These are phyloP conservation scores for Drosophila nigricruria DNA, from an alignment of 2,888 invertebrate genomes.

Conservation along the genomic window DNA sequence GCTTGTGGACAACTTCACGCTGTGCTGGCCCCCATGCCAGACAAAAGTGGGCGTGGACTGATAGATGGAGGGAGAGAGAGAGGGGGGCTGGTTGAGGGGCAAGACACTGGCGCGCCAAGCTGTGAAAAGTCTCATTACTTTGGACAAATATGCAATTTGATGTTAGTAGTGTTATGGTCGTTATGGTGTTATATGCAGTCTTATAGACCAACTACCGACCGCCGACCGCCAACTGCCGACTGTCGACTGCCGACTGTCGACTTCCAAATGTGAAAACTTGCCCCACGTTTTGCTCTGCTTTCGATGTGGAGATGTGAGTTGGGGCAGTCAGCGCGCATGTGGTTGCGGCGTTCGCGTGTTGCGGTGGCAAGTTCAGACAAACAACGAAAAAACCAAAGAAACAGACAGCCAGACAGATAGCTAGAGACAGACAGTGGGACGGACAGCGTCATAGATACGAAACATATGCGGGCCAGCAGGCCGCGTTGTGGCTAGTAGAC, in stretches of 20 bases:
- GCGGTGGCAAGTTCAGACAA: conserved; percentile 76
- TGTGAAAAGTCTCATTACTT: conserved; percentile 82
- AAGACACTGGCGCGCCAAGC: conserved; percentile 66
- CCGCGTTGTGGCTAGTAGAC: conserved; percentile 35
- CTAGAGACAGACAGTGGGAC: conserved; percentile 26
- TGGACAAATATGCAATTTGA: conserved; percentile 81
- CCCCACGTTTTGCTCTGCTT: conserved; percentile 52
- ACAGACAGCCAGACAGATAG: conserved; percentile 17
- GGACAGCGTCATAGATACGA: conserved; percentile 46
- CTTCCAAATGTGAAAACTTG: conserved; percentile 72
- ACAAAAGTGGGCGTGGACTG: conserved; percentile 2
- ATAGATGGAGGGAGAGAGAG: not conserved
- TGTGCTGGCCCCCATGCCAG: conserved; percentile 49
- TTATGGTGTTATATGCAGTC: conserved; percentile 43
- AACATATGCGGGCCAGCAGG: conserved; percentile 63
- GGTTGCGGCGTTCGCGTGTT: conserved; percentile 60
- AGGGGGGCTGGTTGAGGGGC: not conserved
- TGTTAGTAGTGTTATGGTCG: conserved; percentile 53
- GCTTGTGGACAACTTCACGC: conserved; percentile 70
- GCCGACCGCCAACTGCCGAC: conserved; percentile 24
- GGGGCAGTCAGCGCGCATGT: conserved; percentile 33
- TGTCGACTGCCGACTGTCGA: conserved; percentile 22
- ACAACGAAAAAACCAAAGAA: conserved; percentile 14
- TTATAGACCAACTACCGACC: conserved; percentile 31
- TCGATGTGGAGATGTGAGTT: conserved; percentile 39